These are phyloP conservation scores for Saiga tatarica DNA, from an alignment of 2,113 vertebrate genomes.

Conservation along the genomic window DNA sequence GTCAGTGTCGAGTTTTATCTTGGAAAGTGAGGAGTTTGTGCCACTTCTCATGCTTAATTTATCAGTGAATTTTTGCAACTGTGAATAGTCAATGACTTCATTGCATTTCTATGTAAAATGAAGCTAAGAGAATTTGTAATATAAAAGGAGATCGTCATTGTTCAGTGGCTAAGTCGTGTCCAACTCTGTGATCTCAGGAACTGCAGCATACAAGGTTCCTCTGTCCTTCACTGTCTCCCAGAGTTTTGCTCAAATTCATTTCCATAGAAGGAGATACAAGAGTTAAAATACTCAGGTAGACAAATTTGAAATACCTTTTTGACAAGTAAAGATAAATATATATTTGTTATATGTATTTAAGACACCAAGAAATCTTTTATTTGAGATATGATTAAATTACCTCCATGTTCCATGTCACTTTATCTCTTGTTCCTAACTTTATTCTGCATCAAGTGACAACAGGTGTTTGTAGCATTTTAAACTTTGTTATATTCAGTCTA, in stretches of 20 bases:
- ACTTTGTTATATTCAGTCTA: not conserved
- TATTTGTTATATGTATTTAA: not conserved
- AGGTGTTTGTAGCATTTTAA: not conserved
- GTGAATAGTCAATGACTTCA: not conserved
- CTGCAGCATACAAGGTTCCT: not conserved
- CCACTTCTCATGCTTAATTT: not conserved
- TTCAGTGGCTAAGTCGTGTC: not conserved
- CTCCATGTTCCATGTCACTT: not conserved
- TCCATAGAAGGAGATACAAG: not conserved
- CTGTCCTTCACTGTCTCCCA: not conserved
- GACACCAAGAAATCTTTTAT: not conserved
- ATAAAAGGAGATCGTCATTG: not conserved
- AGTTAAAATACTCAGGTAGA: not conserved
- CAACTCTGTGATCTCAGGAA: not conserved
- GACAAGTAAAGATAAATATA: slow-evolving; percentile 7
- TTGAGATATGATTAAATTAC: not conserved
- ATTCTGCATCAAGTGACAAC: not conserved
- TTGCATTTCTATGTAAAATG: not conserved
- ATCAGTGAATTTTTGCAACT: not conserved
- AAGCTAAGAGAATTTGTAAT: not conserved
- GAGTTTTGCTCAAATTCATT: not conserved
- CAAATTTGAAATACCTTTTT: slow-evolving; percentile 8
- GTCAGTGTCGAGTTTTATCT: not conserved
- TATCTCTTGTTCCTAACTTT: not conserved
- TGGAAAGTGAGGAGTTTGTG: not conserved